Conservation (phyloP, 2,888 invertebrate genomes). For the Drepanosiphum platanoidis region DNA sequence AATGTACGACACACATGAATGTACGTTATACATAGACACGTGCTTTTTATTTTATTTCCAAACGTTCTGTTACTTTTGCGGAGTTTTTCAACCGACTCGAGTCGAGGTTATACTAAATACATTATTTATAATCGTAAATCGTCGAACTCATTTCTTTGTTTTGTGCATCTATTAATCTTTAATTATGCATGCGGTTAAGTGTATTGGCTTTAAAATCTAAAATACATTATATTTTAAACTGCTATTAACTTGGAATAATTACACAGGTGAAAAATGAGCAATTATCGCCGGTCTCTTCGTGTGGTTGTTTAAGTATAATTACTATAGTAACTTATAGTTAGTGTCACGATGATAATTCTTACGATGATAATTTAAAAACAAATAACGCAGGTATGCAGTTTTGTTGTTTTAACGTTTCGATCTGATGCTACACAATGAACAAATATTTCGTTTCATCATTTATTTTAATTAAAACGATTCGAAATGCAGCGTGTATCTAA, state of each 20-base stretch:
- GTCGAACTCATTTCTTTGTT: no score
- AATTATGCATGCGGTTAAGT: no score
- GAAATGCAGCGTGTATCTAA: background rate
- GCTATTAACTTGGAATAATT: background rate
- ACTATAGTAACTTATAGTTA: background rate
- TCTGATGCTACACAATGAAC: background rate
- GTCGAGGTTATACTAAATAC: no score
- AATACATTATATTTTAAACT: background rate
- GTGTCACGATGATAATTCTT: background rate
- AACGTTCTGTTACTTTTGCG: no score
- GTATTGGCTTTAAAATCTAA: background rate
- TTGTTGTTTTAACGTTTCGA: background rate
- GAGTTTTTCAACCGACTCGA: no score
- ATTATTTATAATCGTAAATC: no score
- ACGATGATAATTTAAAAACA: background rate
- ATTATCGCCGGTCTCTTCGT: background rate
- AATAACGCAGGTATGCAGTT: background rate
- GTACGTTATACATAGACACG: no score
- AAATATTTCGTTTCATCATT: background rate
- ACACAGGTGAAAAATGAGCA: background rate
- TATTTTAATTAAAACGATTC: constrained; percentile 5
- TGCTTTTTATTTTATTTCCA: no score
- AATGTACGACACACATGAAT: no score
- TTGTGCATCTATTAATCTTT: no score
- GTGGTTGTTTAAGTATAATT: background rate